These are phyloP conservation scores for Dinothrombium tinctorium DNA, from an alignment of 1,140 invertebrate genomes.

Conservation along the genomic window DNA sequence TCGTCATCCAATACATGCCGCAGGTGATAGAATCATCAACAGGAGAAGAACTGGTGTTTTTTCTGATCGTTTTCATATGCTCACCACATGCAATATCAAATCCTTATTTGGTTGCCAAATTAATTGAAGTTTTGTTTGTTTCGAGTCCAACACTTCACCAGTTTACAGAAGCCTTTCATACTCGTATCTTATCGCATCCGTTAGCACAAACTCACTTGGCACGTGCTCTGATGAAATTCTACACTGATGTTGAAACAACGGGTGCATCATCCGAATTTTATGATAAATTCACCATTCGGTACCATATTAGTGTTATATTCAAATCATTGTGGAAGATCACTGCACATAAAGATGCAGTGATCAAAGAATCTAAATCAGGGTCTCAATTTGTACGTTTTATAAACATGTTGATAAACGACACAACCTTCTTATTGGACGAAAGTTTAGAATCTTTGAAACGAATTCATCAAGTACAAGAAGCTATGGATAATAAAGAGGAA, in stretches of 20 bases:
- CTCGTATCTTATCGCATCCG: conserved; percentile 53
- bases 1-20: conserved; percentile 13
- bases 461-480: conserved; percentile 24
- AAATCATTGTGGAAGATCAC: conserved; percentile 59
- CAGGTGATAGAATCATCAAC: conserved; percentile 23
- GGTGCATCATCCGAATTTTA: conserved; percentile 89
- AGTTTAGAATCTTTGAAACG: conserved; percentile 37
- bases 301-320: conserved; percentile 83
- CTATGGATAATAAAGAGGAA: conserved; percentile 23
- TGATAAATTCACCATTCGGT: conserved; percentile 85
- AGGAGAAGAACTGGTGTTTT: conserved; percentile 34
- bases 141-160: conserved; percentile 56
- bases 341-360: conserved; percentile 46
- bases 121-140: conserved; percentile 53
- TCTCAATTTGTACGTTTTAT: conserved; percentile 79
- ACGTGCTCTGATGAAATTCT: conserved; percentile 85
- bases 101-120: conserved; percentile 69
- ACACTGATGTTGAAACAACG: conserved; percentile 90
- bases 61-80: conserved; percentile 40
- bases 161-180: conserved; percentile 32
- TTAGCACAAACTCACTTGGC: conserved; percentile 56
- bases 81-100: conserved; percentile 56
- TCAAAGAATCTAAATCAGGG: conserved; percentile 58
- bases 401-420: conserved; percentile 86
- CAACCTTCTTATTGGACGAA: conserved; percentile 77